Conservation (phyloP, 2,888 invertebrate genomes). For the Dascillus cervinus region DNA sequence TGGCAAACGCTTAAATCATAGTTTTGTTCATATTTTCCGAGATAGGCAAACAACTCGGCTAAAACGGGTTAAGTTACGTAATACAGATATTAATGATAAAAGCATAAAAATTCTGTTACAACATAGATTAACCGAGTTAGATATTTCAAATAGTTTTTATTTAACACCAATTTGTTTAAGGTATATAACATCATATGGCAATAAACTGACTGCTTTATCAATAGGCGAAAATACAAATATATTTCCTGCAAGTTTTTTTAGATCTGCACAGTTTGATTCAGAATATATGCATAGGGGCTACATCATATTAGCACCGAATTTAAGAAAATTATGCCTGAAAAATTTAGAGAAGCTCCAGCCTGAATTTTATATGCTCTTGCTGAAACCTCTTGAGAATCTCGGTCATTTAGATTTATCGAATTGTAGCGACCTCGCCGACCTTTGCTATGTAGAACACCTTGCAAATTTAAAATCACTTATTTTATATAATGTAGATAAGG, state of each 20-base stretch:
- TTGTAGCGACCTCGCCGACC: slow-evolving; percentile 54
- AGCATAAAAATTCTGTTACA: slow-evolving; percentile 62
- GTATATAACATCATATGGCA: slow-evolving; percentile 60
- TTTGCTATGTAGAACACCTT: slow-evolving; percentile 59
- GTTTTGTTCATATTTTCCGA: slow-evolving; percentile 62
- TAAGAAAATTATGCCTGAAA: slow-evolving; percentile 53
- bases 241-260: slow-evolving; percentile 40
- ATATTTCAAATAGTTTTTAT: slow-evolving; percentile 65
- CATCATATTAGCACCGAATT: slow-evolving; percentile 51
- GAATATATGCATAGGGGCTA: slow-evolving; percentile 43
- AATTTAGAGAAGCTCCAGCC: slow-evolving; percentile 45
- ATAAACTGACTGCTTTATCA: slow-evolving; percentile 60
- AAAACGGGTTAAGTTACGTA: slow-evolving; percentile 59
- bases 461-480: slow-evolving; percentile 65
- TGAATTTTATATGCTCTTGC: slow-evolving; percentile 47
- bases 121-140: slow-evolving; percentile 67
- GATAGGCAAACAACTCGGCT: slow-evolving; percentile 61
- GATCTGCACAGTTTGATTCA: slow-evolving; percentile 16
- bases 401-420: slow-evolving; percentile 66
- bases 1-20: slow-evolving; percentile 48
- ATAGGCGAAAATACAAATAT: slow-evolving; percentile 61
- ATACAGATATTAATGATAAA: slow-evolving; percentile 63
- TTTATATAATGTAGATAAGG: slow-evolving; percentile 70
- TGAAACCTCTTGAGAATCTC: slow-evolving; percentile 53
- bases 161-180: slow-evolving; percentile 58